phyloP scores from a whole-genome alignment of 2,888 invertebrate genomes.

The Corbicula japonica region DNA sequence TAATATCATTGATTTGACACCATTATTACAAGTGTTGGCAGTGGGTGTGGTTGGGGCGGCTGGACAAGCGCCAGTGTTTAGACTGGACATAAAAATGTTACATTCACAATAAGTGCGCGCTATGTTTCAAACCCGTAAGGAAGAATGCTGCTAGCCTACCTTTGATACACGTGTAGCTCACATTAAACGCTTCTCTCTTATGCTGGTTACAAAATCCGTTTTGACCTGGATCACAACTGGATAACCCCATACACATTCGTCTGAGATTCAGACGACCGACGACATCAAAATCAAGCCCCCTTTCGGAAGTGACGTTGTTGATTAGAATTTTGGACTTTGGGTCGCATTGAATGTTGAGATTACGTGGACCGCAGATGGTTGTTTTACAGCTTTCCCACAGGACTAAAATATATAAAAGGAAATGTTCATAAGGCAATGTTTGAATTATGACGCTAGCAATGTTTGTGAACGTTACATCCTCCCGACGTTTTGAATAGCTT shows the following conservation, averaged over 20 bases:
- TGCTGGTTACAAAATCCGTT: constrained; percentile 54
- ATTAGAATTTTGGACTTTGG: constrained; percentile 47
- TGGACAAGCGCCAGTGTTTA: no score
- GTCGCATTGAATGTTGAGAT: constrained; percentile 56
- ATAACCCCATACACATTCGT: constrained; percentile 58
- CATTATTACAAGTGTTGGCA: no score
- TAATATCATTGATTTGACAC: no score
- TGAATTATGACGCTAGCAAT: no score
- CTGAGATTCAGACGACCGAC: constrained; percentile 53
- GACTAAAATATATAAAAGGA: constrained; percentile 47
- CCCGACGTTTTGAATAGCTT: no score
- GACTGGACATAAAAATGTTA: no score
- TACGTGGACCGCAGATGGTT: constrained; percentile 42
- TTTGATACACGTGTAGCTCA: constrained; percentile 57
- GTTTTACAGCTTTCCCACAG: constrained; percentile 59
- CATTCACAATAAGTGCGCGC: no score
- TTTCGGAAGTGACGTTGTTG: constrained; percentile 54
- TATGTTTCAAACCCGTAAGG: no score
- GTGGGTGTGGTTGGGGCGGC: no score
- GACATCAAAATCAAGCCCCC: constrained; percentile 30
- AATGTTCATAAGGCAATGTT: not conserved
- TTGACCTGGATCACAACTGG: constrained; percentile 38
- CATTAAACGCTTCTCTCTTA: constrained; percentile 37
- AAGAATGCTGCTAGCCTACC: no score
- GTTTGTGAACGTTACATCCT: no score